phyloP scores from a whole-genome alignment of 2,113 vertebrate species.

The Genyomyrus donnyi region DNA sequence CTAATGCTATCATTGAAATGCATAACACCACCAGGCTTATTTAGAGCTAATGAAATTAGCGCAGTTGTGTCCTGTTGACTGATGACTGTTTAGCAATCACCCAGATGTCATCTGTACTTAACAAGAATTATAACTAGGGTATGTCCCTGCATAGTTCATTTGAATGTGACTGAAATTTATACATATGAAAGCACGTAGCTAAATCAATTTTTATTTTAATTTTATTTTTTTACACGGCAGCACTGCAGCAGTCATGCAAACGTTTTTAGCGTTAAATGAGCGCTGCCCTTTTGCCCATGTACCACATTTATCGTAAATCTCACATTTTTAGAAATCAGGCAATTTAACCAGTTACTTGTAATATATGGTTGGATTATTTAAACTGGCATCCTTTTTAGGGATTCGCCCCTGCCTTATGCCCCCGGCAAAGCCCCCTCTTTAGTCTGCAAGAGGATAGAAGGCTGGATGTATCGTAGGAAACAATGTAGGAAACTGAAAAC shows the following conservation, averaged over 20 bases:
- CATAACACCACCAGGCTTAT: constrained; percentile 36
- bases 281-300: neutral
- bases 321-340: neutral
- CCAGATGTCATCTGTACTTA: constrained; percentile 36
- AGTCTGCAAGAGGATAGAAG: neutral
- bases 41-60: constrained; percentile 44
- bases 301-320: neutral
- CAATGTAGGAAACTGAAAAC: neutral
- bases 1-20: constrained; percentile 31
- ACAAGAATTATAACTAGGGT: constrained; percentile 36
- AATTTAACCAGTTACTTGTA: neutral
- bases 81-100: constrained; percentile 44
- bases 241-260: neutral
- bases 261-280: neutral
- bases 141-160: neutral
- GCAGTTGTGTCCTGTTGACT: constrained; percentile 43
- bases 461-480: neutral
- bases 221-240: neutral
- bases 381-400: neutral
- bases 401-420: neutral
- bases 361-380: neutral
- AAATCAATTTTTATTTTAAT: neutral
- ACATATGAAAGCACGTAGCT: neutral
- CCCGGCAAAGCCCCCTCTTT: neutral
- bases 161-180: neutral